Evolutionary conservation across 2,113 vertebrate species (phyloP), one percentile per base, ranked within the genome.

Genomic region (Butastur rufipennis): DNA sequence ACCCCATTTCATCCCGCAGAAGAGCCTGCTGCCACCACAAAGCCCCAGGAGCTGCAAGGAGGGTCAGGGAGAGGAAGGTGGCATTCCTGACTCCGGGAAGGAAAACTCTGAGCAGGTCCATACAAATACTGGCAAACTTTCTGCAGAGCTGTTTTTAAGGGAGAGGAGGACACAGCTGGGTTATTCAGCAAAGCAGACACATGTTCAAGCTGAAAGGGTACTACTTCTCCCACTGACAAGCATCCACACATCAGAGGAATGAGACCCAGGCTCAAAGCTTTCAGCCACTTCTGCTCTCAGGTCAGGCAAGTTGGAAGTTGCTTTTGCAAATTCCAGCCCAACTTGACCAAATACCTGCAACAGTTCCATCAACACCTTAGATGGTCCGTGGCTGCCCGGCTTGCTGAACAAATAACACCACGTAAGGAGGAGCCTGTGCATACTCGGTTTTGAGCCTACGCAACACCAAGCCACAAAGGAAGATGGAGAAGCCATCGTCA

Each of bases 401-500:
- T 22, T 11, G 11, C 11, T 4, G n/a, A 34, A 16, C 40, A 22
- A 12, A 7, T 32, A 26, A 22, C 53, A 16, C 26, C 8, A 3
- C 1, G 1, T 0, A 1, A 2, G n/a, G 50, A 25, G 25, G 13
- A n/a, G 10, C 71, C 52, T 5, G 9, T 0, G 45, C 11, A 2
- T 9, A 21, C 1, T 3, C 0, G 3, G 34, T 6, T 27, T 14
- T 7, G 14, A 47, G 70, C 55, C 21, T 11, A 5, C 0, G 3
- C 48, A 9, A 17, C 58, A 5, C 29, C 2, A 31, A 23, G n/a
- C 53, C 2, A 1, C 10, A 11, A 43, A 17, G 7, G 58, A 18
- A 67, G 70, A 16, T 2, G 10, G 42, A 52, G 79, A 16, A 59
- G 38, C 20, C 56, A 12, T 20, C 1, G 1, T 36, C 34, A 34